Evolutionary conservation across 1,140 invertebrate genomes (phyloP).

Genomic region (Drosophila ananassae): DNA sequence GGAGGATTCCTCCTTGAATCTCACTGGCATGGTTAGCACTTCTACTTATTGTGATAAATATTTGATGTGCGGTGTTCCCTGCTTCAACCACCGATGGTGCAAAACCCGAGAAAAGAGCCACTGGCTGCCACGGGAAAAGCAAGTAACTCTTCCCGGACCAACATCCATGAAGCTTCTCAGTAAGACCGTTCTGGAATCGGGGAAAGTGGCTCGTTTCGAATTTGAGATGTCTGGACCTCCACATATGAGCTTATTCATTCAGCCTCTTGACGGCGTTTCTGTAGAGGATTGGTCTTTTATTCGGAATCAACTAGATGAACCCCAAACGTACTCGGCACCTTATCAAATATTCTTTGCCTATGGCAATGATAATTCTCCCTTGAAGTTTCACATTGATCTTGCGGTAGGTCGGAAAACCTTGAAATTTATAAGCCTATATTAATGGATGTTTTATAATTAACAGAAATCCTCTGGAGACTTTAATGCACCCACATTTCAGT

Average conservation of each 20-base stretch:
- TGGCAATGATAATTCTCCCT: constrained; percentile 86
- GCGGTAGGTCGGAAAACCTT: constrained; percentile 79
- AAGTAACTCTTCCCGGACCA: constrained; percentile 45
- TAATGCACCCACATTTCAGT: constrained; percentile 55
- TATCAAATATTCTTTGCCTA: constrained; percentile 89
- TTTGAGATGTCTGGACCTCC: constrained; percentile 86
- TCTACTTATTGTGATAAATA: constrained; percentile 87
- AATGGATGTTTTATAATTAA: background rate
- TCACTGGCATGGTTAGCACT: constrained; percentile 85
- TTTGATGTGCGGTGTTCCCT: constrained; percentile 90
- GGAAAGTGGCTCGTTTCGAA: constrained; percentile 38
- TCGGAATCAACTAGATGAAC: constrained; percentile 83
- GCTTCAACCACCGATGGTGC: constrained; percentile 86
- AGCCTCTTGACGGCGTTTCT: constrained; percentile 85
- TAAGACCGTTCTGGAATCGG: constrained; percentile 30
- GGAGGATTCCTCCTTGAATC: constrained; percentile 67
- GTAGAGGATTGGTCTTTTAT: constrained; percentile 87
- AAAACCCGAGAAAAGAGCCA: constrained; percentile 46
- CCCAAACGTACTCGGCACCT: constrained; percentile 85
- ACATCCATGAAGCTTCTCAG: constrained; percentile 32
- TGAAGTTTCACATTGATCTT: constrained; percentile 87
- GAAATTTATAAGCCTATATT: no score
- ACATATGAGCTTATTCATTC: constrained; percentile 89
- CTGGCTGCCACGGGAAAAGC: constrained; percentile 59
- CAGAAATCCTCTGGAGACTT: constrained; percentile 49